These are phyloP conservation scores for Chascanopsetta lugubris DNA, from an alignment of 2,113 vertebrate species.

Conservation along the genomic window DNA sequence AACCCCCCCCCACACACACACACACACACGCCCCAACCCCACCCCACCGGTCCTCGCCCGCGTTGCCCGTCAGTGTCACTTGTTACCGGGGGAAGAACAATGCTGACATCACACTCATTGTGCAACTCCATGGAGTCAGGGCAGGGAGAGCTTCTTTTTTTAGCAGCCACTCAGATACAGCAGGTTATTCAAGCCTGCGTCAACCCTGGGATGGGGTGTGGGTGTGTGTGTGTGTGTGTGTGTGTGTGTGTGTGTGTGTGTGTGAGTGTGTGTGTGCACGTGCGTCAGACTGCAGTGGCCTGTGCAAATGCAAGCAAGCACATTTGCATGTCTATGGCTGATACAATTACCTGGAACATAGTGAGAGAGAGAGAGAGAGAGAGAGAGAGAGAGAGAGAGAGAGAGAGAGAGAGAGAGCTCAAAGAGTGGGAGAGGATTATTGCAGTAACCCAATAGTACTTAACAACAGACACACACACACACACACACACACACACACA, in stretches of 20 bases:
- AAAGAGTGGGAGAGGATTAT: constrained; percentile 22
- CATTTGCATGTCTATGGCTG: constrained; percentile 39
- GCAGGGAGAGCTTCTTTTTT: constrained; percentile 49
- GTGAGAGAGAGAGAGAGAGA: constrained; percentile 24
- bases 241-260: constrained; percentile 1
- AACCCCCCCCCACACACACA: no score
- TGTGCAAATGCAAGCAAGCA: constrained; percentile 16
- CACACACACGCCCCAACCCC: no score
- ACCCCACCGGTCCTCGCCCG: background rate
- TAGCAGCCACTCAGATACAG: constrained; percentile 54
- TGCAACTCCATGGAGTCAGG: constrained; percentile 59
- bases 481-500: constrained; percentile 3
- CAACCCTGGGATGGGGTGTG: constrained; percentile 27
- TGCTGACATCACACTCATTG: constrained; percentile 75
- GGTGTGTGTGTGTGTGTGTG: constrained; percentile 1
- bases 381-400: constrained; percentile 15
- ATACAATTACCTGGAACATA: constrained; percentile 31
- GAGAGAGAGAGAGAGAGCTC: constrained; percentile 27
- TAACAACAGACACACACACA: constrained; percentile 29
- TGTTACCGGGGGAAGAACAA: constrained; percentile 68
- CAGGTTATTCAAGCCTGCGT: constrained; percentile 49
- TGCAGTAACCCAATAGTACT: constrained; percentile 53
- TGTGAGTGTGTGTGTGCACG: background rate
- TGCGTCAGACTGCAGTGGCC: background rate
- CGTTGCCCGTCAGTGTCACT: constrained; percentile 54